phyloP scores from a whole-genome alignment of 2,113 vertebrate species.

The Pyxicephalus adspersus region DNA sequence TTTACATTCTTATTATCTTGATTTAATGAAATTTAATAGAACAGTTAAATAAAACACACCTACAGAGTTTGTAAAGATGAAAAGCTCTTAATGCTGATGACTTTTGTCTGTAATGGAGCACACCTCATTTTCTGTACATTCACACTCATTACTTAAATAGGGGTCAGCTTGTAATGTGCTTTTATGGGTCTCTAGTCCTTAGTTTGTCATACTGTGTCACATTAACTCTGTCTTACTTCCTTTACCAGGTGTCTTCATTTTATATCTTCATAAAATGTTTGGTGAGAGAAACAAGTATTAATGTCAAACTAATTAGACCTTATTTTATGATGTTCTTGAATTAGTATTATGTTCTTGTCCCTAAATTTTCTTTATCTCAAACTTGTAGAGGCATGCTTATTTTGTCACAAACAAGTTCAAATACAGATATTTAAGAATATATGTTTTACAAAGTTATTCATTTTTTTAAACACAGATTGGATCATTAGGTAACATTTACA shows the following conservation, averaged over 20 bases:
- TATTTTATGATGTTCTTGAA: conserved; percentile 6
- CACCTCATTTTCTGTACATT: conserved; percentile 7
- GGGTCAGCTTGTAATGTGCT: conserved; percentile 28
- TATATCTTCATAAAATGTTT: conserved; percentile 20
- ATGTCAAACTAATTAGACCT: background rate
- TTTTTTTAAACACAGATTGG: too few relatives aligned
- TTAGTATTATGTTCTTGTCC: background rate
- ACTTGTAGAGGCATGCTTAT: too few relatives aligned
- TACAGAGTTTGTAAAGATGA: conserved; percentile 44
- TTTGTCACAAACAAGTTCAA: too few relatives aligned
- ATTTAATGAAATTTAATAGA: conserved; percentile 47
- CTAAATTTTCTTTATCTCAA: background rate
- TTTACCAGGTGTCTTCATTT: conserved; percentile 7
- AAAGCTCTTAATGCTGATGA: conserved; percentile 36
- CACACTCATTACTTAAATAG: background rate
- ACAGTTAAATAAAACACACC: conserved; percentile 44
- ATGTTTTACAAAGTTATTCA: too few relatives aligned
- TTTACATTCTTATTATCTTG: conserved; percentile 30
- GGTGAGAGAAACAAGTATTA: conserved; percentile 6
- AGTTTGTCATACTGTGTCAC: conserved; percentile 16
- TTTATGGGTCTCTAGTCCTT: background rate
- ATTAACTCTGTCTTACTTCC: background rate
- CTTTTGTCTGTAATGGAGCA: conserved; percentile 13
- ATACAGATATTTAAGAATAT: too few relatives aligned
- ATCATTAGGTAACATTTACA: too few relatives aligned